Conservation (phyloP, 2,797 vertebrate species). For the Tapirus indicus region DNA sequence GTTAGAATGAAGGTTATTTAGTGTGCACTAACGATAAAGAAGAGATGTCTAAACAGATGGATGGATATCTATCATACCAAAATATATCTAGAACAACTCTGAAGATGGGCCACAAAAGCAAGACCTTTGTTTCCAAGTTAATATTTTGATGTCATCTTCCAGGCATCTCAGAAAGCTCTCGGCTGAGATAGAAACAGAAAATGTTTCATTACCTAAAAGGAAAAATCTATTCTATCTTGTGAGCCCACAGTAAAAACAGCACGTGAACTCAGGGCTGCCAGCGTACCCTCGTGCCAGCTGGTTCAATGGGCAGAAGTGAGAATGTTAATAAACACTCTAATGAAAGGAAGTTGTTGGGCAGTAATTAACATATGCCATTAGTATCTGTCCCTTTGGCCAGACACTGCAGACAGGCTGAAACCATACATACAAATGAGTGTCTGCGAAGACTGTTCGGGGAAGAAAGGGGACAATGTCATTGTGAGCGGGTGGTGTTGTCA, state of each 20-base stretch:
- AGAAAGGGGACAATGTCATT: constrained; percentile 90
- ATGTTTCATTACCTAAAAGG: constrained; percentile 49
- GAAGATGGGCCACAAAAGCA: rapidly evolving
- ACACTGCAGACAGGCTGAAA: constrained; percentile 90
- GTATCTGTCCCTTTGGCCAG: constrained; percentile 89
- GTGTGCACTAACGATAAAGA: background rate
- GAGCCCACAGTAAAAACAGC: constrained; percentile 43
- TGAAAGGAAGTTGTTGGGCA: constrained; percentile 87
- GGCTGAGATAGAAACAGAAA: background rate
- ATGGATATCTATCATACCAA: background rate
- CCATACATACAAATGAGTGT: constrained; percentile 93
- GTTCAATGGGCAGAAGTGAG: constrained; percentile 83
- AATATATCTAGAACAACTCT: background rate
- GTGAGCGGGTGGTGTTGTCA: constrained; percentile 94
- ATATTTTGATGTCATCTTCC: constrained; percentile 49
- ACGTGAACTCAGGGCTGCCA: constrained; percentile 64
- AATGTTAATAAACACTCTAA: constrained; percentile 88
- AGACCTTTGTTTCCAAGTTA: constrained; percentile 31
- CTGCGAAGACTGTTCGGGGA: constrained; percentile 88
- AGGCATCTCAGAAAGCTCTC: background rate
- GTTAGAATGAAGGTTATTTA: background rate
- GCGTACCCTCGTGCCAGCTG: constrained; percentile 79
- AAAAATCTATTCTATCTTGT: background rate
- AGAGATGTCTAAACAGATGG: background rate
- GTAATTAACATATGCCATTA: constrained; percentile 89